Evolutionary conservation across 2,113 vertebrate species (phyloP).

Genomic region (Hypocryptadius cinnamomeus): DNA sequence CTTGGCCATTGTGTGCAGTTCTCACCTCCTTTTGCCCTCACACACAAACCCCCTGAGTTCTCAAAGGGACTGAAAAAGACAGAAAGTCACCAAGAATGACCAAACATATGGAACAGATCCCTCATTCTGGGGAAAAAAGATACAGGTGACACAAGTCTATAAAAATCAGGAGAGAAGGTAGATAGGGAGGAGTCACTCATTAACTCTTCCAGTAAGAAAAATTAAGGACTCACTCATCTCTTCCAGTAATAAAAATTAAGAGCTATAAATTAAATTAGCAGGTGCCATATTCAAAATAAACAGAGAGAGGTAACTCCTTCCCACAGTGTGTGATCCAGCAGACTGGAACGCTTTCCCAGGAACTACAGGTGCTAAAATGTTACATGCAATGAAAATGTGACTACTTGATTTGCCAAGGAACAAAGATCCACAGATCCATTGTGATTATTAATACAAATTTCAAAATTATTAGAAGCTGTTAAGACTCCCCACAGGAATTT

Average conservation of each 20-base stretch:
- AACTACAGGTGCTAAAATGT: not conserved
- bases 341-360: not conserved
- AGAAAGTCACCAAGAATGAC: not conserved
- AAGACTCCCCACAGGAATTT: not conserved
- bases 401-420: accelerated
- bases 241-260: not conserved
- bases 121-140: not conserved
- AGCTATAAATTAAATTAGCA: not conserved
- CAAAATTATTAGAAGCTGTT: not conserved
- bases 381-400: accelerated
- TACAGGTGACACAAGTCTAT: not conserved
- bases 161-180: not conserved
- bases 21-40: not conserved
- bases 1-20: accelerated
- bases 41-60: not conserved
- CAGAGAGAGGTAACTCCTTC: not conserved
- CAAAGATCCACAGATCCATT: not conserved
- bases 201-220: not conserved
- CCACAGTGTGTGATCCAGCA: not conserved
- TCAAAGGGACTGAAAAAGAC: not conserved
- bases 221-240: not conserved
- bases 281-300: not conserved
- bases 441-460: not conserved
- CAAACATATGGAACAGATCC: not conserved
- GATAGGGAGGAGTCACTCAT: not conserved